Conservation (phyloP, 2,797 vertebrate genomes). For the Uromys caudimaculatus region DNA sequence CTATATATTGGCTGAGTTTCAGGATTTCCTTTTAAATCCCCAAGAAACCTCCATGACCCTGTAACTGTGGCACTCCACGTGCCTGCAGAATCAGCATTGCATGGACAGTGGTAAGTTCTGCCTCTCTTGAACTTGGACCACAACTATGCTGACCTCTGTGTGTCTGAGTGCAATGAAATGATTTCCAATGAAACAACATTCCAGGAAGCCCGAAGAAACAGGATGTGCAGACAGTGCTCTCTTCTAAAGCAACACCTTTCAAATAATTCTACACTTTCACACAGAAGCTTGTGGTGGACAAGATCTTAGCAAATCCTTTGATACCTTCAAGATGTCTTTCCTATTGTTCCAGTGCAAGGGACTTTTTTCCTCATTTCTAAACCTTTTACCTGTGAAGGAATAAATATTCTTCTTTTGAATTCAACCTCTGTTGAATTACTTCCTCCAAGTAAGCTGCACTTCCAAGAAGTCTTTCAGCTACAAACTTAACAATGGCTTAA, state of each 20-base stretch:
- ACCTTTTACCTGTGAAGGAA: background rate
- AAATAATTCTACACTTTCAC: background rate
- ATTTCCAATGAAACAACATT: background rate
- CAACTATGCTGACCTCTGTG: background rate
- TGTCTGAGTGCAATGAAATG: background rate
- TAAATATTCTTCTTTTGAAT: background rate
- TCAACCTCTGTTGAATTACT: background rate
- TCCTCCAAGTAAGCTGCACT: background rate
- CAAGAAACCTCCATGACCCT: background rate
- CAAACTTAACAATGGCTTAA: background rate
- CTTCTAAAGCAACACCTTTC: background rate
- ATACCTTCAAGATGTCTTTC: background rate
- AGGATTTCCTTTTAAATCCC: background rate
- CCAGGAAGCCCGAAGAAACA: background rate
- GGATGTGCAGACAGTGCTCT: background rate
- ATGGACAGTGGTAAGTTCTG: background rate
- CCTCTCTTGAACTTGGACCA: background rate
- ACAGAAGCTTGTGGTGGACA: background rate
- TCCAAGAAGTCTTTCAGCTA: background rate
- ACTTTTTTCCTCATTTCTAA: background rate
- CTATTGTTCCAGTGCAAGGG: background rate
- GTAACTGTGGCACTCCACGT: background rate
- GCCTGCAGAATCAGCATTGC: background rate
- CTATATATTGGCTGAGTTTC: background rate
- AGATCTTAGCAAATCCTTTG: background rate